Conservation (phyloP, 2,888 invertebrate genomes). For the Tenthredo mesomela region DNA sequence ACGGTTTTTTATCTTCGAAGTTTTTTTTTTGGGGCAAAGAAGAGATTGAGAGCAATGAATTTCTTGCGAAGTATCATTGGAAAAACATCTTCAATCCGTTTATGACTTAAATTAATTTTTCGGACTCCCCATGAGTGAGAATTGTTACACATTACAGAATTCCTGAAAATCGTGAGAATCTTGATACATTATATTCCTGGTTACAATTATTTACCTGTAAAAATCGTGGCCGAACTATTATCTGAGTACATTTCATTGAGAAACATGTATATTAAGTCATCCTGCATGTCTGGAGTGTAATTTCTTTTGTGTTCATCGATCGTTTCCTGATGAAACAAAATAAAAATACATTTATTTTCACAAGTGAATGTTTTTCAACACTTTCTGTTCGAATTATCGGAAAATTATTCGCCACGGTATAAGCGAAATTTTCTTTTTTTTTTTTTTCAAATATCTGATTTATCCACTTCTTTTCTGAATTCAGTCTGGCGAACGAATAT, state of each 20-base stretch:
- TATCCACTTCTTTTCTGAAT: not conserved
- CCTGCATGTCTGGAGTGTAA: constrained; percentile 77
- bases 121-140: not conserved
- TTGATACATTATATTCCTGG: not conserved
- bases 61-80: not conserved
- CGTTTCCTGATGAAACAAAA: constrained; percentile 74
- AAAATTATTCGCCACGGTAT: constrained; percentile 25
- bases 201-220: constrained; percentile 75
- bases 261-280: constrained; percentile 84
- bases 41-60: not conserved
- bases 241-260: constrained; percentile 81
- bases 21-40: not conserved
- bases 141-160: not conserved
- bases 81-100: no score
- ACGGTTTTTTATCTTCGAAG: not conserved
- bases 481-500: not conserved
- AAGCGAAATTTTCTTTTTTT: no score
- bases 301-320: constrained; percentile 81
- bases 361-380: not conserved
- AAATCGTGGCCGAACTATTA: constrained; percentile 71
- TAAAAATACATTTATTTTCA: not conserved
- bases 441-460: not conserved
- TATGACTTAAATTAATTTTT: not conserved
- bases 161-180: not conserved
- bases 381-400: not conserved